phyloP scores from a whole-genome alignment of 1,140 invertebrate species.

The Zaprionus tsacasi region DNA sequence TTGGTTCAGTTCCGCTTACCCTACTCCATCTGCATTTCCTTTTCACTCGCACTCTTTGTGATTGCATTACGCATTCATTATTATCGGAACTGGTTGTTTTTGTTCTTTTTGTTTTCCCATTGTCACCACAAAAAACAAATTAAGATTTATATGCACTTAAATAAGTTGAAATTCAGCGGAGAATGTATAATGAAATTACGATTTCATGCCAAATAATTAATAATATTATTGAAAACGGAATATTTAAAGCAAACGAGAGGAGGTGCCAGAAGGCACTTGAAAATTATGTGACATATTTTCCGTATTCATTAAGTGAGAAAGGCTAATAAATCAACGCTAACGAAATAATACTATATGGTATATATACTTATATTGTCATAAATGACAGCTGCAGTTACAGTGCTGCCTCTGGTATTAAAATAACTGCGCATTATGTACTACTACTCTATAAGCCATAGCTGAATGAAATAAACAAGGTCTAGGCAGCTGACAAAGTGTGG shows the following conservation, averaged over 20 bases:
- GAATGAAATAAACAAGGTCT: neutral
- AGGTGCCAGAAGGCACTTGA: conserved; percentile 13
- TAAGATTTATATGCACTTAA: conserved; percentile 62
- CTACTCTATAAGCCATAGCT: conserved; percentile 47
- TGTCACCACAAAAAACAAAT: conserved; percentile 44
- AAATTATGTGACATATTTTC: conserved; percentile 46
- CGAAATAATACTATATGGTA: conserved; percentile 17
- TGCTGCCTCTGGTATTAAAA: conserved; percentile 50
- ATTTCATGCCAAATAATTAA: conserved; percentile 48
- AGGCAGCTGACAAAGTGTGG: neutral
- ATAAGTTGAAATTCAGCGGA: conserved; percentile 57
- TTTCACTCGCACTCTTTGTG: neutral
- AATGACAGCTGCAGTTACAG: conserved; percentile 39
- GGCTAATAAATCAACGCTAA: conserved; percentile 70
- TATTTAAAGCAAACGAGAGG: conserved; percentile 46
- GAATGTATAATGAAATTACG: conserved; percentile 58
- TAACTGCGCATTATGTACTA: conserved; percentile 68
- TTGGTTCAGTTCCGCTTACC: neutral
- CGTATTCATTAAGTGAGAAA: conserved; percentile 40
- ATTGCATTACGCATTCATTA: conserved; percentile 21
- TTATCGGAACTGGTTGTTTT: conserved; percentile 1
- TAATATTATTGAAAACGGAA: conserved; percentile 38
- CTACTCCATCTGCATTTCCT: neutral
- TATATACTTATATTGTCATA: conserved; percentile 28
- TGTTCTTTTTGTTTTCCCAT: neutral